phyloP scores from a whole-genome alignment of 2,113 vertebrate species.

The Oriolus oriolus region DNA sequence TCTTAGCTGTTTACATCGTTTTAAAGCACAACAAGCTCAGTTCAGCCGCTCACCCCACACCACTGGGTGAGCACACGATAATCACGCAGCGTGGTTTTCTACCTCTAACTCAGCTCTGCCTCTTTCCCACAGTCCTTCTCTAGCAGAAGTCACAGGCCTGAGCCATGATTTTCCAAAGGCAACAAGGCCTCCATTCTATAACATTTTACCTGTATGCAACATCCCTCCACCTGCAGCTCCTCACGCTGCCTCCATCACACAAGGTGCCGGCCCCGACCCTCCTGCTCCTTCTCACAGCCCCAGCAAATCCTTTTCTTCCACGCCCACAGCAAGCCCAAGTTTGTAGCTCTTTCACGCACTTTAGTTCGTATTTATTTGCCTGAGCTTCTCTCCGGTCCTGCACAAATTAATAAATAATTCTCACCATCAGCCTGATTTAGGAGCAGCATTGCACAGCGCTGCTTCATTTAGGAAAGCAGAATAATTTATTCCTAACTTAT shows the following conservation, averaged over 20 bases:
- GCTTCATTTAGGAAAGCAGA: conserved; percentile 37
- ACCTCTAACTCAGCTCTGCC: too few relatives aligned
- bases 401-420: background rate
- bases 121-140: too few relatives aligned
- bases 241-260: accelerated
- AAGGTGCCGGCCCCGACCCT: background rate
- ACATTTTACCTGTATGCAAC: too few relatives aligned
- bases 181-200: too few relatives aligned
- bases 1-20: too few relatives aligned
- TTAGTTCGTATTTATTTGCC: background rate
- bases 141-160: too few relatives aligned
- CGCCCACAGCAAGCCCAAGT: background rate
- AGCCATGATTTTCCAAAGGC: too few relatives aligned
- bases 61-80: too few relatives aligned
- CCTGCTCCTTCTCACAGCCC: background rate
- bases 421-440: background rate
- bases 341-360: background rate
- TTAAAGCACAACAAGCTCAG: too few relatives aligned
- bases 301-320: background rate
- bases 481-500: conserved; percentile 25
- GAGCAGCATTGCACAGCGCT: background rate
- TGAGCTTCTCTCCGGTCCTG: background rate
- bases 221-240: background rate
- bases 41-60: too few relatives aligned
- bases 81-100: too few relatives aligned